These are phyloP conservation scores for Lysandra bellargus DNA, from an alignment of 2,888 invertebrate genomes.

Conservation along the genomic window DNA sequence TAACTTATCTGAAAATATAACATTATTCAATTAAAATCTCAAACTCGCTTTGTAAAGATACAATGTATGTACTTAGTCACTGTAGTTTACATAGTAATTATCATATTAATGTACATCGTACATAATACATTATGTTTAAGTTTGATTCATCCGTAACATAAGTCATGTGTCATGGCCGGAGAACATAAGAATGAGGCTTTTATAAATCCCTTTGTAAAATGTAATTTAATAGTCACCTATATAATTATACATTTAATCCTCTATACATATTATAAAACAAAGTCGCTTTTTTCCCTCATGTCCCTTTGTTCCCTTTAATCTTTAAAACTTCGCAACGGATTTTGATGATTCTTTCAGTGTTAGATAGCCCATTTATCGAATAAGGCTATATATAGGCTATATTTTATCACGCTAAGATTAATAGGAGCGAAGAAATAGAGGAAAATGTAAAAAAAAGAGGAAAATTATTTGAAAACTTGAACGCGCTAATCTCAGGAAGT, in stretches of 20 bases:
- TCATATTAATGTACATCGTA: background rate
- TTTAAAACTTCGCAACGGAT: too few species aligned
- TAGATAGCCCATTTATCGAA: too few species aligned
- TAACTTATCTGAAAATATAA: background rate
- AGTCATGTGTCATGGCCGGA: conserved; percentile 11
- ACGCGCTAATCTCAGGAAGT: too few species aligned
- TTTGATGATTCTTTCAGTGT: too few species aligned
- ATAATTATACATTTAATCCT: background rate
- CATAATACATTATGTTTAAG: background rate
- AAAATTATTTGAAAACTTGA: too few species aligned
- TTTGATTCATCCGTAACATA: conserved; percentile 19
- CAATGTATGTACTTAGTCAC: conserved; percentile 12
- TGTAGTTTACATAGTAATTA: conserved; percentile 3
- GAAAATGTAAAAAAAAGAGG: too few species aligned
- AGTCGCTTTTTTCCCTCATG: too few species aligned
- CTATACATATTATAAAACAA: too few species aligned
- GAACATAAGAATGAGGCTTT: conserved; percentile 16
- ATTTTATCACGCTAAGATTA: too few species aligned
- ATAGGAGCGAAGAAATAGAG: too few species aligned
- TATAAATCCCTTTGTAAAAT: conserved; percentile 13
- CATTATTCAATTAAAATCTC: background rate
- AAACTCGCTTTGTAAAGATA: conserved; percentile 8
- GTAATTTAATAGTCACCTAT: background rate
- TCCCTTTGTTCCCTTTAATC: too few species aligned
- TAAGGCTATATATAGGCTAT: too few species aligned